These are phyloP conservation scores for Enhydra lutris DNA, from an alignment of 2,113 vertebrate species.

Conservation along the genomic window DNA sequence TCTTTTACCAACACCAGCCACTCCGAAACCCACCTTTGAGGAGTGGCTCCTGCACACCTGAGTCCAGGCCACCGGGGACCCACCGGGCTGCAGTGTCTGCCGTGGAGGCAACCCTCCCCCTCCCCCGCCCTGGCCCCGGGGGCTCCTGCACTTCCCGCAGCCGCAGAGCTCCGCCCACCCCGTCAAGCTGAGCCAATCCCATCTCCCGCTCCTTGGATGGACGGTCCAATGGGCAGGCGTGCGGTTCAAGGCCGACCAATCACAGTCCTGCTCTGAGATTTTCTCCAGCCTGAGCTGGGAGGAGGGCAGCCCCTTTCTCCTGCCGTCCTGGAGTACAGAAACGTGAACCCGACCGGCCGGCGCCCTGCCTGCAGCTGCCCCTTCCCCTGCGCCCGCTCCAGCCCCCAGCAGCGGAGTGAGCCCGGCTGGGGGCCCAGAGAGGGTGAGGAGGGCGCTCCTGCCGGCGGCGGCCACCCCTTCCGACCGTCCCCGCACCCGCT, in stretches of 20 bases:
- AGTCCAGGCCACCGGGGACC: not conserved
- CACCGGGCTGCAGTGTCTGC: not conserved
- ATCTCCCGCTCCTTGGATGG: too few relatives aligned
- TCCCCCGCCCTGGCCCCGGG: not conserved
- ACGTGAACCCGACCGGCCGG: accelerated
- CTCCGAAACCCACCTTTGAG: not conserved
- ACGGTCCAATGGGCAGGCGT: not conserved
- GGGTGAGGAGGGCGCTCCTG: not conserved
- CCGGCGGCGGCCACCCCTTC: accelerated
- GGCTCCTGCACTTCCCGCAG: not conserved
- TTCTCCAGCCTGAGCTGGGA: not conserved
- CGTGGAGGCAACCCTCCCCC: not conserved
- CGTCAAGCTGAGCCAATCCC: not conserved
- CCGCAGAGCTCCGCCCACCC: not conserved
- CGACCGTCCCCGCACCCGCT: too few relatives aligned
- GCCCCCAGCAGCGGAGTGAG: not conserved
- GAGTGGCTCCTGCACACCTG: not conserved
- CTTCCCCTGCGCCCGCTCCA: not conserved
- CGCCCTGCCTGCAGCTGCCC: not conserved
- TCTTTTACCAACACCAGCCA: not conserved
- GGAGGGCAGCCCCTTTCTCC: not conserved
- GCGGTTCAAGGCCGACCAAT: not conserved
- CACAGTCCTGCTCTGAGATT: not conserved
- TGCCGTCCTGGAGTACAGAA: too few relatives aligned
- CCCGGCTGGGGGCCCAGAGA: accelerated